Evolutionary conservation across 1,140 invertebrate species (phyloP).

Genomic region (Chlorops oryzae): DNA sequence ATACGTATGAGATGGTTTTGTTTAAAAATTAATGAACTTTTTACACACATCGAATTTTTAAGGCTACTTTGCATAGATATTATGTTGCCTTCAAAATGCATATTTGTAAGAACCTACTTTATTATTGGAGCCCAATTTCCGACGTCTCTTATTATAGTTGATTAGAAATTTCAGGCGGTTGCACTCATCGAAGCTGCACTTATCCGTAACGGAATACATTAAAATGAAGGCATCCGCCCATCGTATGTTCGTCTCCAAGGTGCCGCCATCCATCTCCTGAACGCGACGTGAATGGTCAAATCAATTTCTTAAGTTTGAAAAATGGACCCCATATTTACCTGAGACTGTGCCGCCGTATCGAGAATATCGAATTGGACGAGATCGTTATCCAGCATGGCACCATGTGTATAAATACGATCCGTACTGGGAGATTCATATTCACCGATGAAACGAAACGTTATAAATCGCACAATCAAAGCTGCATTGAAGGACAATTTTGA

Average conservation of each 20-base stretch:
- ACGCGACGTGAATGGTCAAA: background rate
- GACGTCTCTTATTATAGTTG: constrained; percentile 66
- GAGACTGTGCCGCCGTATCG: constrained; percentile 68
- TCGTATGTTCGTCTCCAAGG: constrained; percentile 68
- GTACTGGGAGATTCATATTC: constrained; percentile 76
- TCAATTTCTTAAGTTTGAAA: background rate
- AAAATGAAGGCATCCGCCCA: constrained; percentile 81
- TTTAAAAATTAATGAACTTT: too few relatives aligned
- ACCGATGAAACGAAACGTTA: constrained; percentile 74
- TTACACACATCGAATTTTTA: too few relatives aligned
- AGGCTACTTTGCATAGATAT: too few relatives aligned
- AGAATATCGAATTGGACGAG: constrained; percentile 70
- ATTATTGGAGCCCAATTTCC: constrained; percentile 53
- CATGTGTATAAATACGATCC: constrained; percentile 72
- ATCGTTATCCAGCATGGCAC: constrained; percentile 71
- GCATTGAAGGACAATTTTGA: constrained; percentile 22
- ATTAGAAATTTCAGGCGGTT: constrained; percentile 73
- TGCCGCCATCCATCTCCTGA: constrained; percentile 62
- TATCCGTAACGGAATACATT: constrained; percentile 78
- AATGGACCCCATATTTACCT: constrained; percentile 51
- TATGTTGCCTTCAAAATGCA: too few relatives aligned
- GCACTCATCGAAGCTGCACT: constrained; percentile 77
- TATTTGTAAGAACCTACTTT: constrained; percentile 35
- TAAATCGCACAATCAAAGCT: constrained; percentile 75
- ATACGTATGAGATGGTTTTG: too few relatives aligned